Evolutionary conservation across 2,888 invertebrate genomes (phyloP), one percentile per base, ranked within the genome.

Genomic region (Chrysomela aeneicollis): DNA sequence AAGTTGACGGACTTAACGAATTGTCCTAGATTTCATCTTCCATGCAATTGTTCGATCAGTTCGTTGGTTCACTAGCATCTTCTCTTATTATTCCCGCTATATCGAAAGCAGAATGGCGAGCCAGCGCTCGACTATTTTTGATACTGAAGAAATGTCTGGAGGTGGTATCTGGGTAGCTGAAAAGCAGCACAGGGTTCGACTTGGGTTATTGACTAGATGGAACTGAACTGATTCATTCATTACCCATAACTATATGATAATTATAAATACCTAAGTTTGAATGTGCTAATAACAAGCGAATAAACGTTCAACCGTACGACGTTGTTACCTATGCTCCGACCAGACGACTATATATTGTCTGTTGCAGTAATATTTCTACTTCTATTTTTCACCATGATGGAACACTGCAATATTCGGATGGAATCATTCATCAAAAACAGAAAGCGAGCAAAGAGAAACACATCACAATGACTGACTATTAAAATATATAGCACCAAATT

Each of bases 141-240:
- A 71, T 71, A 71, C 63, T 64, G 49, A 63, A 61, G 58, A 63
- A 60, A 61, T 64, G 62, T 60, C 64, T 66, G 63, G 57, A 63
- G 59, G 47, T 53, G 60, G 53, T 60, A 63, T 63, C 59, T 51
- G 62, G 37, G 52, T 21, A 57, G 53, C 47, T 32, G 49, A 51
- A 19, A n/a, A 55, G 46, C 47, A 46, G 63, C 63, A 54, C 61
- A 64, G 64, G 63, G 61, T 69, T 66, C 32, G 69, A 61, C 52
- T 61, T 71, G 67, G 63, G 51, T 12, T 54, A 49, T 47, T 63
- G 69, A 73, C 71, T 72, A 69, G 73, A 74, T 76, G 79, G 78
- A 80, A 81, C 79, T 81, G 81, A 82, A 81, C 80, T 80, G 80
- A 81, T 79, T 74, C 74, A 74, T 70, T 73, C 72, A 74, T 74